These are phyloP conservation scores for Columba livia DNA, from an alignment of 2,113 vertebrate species.

Conservation along the genomic window DNA sequence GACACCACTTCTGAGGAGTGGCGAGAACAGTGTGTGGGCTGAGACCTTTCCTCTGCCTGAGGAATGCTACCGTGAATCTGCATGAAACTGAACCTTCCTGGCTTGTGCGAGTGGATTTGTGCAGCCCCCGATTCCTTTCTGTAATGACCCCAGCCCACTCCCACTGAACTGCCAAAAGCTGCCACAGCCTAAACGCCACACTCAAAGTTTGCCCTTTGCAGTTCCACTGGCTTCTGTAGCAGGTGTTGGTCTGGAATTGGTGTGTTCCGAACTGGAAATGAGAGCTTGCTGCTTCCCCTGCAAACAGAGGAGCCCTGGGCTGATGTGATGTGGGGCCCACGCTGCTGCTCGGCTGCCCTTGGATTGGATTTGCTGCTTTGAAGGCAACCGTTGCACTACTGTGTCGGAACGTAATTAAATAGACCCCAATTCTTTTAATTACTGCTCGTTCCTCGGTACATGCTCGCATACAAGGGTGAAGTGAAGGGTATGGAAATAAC, in stretches of 20 bases:
- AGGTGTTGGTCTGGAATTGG: neutral
- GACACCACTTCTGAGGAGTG: rapidly evolving
- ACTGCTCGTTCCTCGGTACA: constrained; percentile 40
- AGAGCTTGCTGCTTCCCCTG: neutral
- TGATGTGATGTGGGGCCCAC: neutral
- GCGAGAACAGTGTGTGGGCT: neutral
- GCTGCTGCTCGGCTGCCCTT: neutral
- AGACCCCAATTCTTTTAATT: constrained; percentile 71
- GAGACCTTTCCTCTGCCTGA: neutral
- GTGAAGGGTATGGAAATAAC: constrained; percentile 59
- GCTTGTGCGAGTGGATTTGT: neutral
- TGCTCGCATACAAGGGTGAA: constrained; percentile 49
- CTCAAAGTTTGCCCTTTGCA: neutral
- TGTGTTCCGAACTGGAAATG: neutral
- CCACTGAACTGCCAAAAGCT: neutral
- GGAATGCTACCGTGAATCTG: neutral
- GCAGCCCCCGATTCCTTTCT: neutral
- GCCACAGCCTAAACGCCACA: neutral
- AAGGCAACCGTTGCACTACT: neutral
- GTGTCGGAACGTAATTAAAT: constrained; percentile 69
- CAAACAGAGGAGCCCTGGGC: neutral
- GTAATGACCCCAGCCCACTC: neutral
- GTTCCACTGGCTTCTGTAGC: neutral
- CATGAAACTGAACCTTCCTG: neutral
- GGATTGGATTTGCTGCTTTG: constrained; percentile 18